Conservation (phyloP, 2,113 vertebrate genomes). For the Mellivora capensis region DNA sequence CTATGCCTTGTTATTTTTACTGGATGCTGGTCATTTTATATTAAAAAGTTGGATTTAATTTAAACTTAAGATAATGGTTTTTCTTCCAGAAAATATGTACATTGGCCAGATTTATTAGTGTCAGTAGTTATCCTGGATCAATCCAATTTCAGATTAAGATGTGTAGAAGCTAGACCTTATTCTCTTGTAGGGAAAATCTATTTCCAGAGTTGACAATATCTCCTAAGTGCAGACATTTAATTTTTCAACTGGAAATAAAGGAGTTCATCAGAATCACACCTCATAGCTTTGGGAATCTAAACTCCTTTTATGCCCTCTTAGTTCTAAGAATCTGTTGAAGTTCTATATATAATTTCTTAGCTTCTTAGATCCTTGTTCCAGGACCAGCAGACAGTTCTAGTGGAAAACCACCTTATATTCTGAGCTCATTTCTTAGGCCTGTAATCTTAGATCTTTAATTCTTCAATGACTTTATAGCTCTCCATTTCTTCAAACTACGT, state of each 20-base stretch:
- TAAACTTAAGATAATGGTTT: background rate
- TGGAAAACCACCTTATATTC: background rate
- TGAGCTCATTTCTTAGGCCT: background rate
- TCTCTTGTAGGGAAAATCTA: background rate
- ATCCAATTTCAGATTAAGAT: background rate
- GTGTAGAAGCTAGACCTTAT: background rate
- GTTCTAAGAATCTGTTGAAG: background rate
- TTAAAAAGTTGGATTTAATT: background rate
- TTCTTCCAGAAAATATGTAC: background rate
- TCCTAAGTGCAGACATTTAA: background rate
- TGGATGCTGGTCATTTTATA: background rate
- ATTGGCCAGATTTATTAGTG: background rate
- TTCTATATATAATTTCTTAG: background rate
- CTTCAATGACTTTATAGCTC: background rate
- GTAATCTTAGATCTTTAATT: background rate
- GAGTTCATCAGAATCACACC: background rate
- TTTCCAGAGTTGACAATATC: background rate
- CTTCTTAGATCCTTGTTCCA: background rate
- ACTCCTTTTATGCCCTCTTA: background rate
- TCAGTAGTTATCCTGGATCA: background rate
- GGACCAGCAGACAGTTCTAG: background rate
- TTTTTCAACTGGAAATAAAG: constrained; percentile 30
- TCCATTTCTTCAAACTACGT: background rate
- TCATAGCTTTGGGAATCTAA: background rate
- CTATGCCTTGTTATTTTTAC: background rate